Evolutionary conservation across 2,113 vertebrate species (phyloP).

Genomic region (Gasterosteus aculeatus): DNA sequence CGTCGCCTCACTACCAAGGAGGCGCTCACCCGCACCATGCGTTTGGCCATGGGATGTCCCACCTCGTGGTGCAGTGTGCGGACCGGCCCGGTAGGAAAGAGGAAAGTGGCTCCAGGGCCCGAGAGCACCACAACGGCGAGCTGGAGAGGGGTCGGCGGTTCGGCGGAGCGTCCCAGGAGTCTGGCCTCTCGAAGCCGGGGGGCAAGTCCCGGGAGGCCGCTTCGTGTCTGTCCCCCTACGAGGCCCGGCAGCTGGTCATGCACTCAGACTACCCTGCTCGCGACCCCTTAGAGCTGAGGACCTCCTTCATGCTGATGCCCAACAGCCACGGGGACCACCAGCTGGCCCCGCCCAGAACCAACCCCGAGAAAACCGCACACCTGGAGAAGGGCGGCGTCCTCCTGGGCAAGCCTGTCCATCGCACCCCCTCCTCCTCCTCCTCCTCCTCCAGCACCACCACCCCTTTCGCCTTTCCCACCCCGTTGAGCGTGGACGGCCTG

Average conservation of each 20-base stretch:
- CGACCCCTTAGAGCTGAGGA: slow-evolving; percentile 86
- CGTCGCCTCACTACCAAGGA: slow-evolving; percentile 82
- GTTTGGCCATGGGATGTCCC: slow-evolving; percentile 87
- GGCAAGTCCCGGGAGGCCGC: slow-evolving; percentile 68
- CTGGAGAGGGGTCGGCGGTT: slow-evolving; percentile 87
- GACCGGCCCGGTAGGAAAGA: slow-evolving; percentile 86
- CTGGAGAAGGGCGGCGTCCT: slow-evolving; percentile 85
- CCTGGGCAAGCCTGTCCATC: slow-evolving; percentile 87
- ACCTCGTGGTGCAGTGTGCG: slow-evolving; percentile 89
- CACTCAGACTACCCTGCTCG: slow-evolving; percentile 86
- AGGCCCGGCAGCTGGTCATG: slow-evolving; percentile 88
- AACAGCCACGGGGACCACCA: slow-evolving; percentile 86
- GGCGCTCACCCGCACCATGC: slow-evolving; percentile 85
- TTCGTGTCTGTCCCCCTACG: slow-evolving; percentile 83
- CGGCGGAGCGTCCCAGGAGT: slow-evolving; percentile 70
- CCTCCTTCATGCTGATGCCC: slow-evolving; percentile 92
- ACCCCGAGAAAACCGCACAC: slow-evolving; percentile 81
- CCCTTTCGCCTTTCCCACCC: slow-evolving; percentile 82
- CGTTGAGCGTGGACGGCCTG: slow-evolving; percentile 85
- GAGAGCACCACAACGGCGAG: slow-evolving; percentile 93
- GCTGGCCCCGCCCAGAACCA: slow-evolving; percentile 76
- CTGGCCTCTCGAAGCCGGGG: slow-evolving; percentile 64
- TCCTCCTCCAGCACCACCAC: slow-evolving; percentile 83
- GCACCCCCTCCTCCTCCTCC: slow-evolving; percentile 66
- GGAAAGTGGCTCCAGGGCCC: slow-evolving; percentile 78